These are phyloP conservation scores for Pseudolycoriella hygida DNA, from an alignment of 2,888 invertebrate species.

Conservation along the genomic window DNA sequence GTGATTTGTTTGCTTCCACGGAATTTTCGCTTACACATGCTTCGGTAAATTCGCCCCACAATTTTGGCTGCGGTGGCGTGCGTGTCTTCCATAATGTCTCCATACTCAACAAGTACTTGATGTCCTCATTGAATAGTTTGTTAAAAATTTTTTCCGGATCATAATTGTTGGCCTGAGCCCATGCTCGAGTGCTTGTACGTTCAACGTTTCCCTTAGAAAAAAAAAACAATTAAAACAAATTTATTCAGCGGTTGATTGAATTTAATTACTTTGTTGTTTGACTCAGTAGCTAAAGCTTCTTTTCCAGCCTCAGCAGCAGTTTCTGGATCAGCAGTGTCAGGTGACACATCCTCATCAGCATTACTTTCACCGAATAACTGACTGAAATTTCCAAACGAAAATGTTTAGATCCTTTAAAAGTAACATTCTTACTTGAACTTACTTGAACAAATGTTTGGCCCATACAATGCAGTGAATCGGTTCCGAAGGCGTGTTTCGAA, in stretches of 20 bases:
- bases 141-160: constrained; percentile 72
- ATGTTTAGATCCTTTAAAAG: not conserved
- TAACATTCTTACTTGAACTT: constrained; percentile 20
- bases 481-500: constrained; percentile 96
- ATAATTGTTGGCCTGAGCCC: constrained; percentile 75
- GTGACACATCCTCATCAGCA: constrained; percentile 94
- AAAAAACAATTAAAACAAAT: not conserved
- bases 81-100: constrained; percentile 88
- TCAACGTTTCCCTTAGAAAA: constrained; percentile 34
- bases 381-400: constrained; percentile 35
- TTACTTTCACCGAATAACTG: constrained; percentile 95
- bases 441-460: constrained; percentile 98
- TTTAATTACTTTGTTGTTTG: too few relatives aligned
- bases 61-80: constrained; percentile 62
- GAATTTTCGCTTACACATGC: constrained; percentile 18
- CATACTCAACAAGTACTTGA: constrained; percentile 87
- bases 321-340: constrained; percentile 92
- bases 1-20: constrained; percentile 34
- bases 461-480: constrained; percentile 99
- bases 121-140: constrained; percentile 89
- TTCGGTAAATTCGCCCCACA: constrained; percentile 48
- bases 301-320: constrained; percentile 53
- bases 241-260: not conserved
- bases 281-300: constrained; percentile 31
- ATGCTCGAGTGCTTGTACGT: constrained; percentile 60